Conservation (phyloP, 2,113 vertebrate species). For the Nyctibius bracteatus region DNA sequence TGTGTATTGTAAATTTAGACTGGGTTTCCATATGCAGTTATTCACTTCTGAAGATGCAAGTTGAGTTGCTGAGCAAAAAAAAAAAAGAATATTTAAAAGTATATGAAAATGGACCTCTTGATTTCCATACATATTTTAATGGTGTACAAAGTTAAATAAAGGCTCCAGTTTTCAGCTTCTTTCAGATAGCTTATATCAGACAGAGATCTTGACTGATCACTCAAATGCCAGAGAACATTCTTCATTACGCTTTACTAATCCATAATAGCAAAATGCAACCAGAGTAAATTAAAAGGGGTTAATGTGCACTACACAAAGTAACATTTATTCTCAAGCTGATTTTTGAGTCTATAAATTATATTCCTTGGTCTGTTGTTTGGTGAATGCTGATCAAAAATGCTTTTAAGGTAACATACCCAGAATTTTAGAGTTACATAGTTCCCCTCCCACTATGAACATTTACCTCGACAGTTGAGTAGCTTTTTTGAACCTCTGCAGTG, state of each 20-base stretch:
- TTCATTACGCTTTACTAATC: background rate
- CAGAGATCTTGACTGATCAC: background rate
- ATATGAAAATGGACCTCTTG: background rate
- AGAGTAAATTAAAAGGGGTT: background rate
- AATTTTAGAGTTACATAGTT: background rate
- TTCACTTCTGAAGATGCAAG: background rate
- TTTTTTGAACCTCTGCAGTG: background rate
- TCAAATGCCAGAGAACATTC: background rate
- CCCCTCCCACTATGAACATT: background rate
- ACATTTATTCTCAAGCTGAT: background rate
- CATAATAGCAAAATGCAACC: background rate
- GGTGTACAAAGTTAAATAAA: background rate
- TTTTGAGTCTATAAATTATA: background rate
- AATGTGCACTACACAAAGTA: background rate
- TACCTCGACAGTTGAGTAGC: rapidly evolving
- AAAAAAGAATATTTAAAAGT: background rate
- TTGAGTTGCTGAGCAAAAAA: background rate
- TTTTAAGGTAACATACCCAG: background rate
- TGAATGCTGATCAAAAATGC: background rate
- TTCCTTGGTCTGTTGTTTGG: background rate
- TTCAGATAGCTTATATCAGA: background rate
- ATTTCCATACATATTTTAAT: background rate
- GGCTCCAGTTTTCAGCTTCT: background rate
- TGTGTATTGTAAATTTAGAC: background rate
- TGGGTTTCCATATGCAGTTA: background rate